Evolutionary conservation across 30 jellyfish, hydroid and myxozoan genomes (phyloP).

Genomic region (Euphysa ruthae): DNA sequence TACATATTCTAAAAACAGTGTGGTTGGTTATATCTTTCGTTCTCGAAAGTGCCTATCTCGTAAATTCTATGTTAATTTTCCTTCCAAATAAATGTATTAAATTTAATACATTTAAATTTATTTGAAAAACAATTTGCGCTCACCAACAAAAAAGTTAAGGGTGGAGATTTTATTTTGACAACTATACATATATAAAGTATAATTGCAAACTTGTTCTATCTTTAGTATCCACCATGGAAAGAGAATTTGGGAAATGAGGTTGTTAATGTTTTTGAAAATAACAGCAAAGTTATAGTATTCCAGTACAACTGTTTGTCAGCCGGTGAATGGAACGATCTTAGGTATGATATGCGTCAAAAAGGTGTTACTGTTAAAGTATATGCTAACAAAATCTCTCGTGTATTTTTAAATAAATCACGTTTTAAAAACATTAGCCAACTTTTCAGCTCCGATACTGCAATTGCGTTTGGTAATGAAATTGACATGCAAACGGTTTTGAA

Average conservation of each 20-base stretch:
- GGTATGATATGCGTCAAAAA: slow-evolving; percentile 40
- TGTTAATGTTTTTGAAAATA: slow-evolving; percentile 28
- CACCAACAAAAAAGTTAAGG: too few species aligned
- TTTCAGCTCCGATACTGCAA: slow-evolving; percentile 38
- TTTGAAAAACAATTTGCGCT: too few species aligned
- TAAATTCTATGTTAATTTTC: too few species aligned
- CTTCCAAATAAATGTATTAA: too few species aligned
- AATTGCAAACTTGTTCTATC: too few species aligned
- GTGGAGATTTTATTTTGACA: too few species aligned
- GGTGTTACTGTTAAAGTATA: slow-evolving; percentile 19
- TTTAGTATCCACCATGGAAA: slow-evolving; percentile 28
- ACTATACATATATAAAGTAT: too few species aligned
- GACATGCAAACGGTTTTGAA: slow-evolving; percentile 24
- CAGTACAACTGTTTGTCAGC: slow-evolving; percentile 44
- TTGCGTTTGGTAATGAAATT: slow-evolving; percentile 42
- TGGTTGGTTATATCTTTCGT: too few species aligned
- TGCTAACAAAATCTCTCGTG: slow-evolving; percentile 41
- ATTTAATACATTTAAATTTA: too few species aligned
- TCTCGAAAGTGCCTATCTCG: too few species aligned
- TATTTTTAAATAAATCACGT: slow-evolving; percentile 32
- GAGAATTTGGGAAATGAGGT: slow-evolving; percentile 11
- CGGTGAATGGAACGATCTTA: slow-evolving; percentile 48
- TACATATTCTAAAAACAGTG: too few species aligned
- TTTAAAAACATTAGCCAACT: slow-evolving; percentile 22
- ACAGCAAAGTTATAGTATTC: slow-evolving; percentile 32